These are phyloP conservation scores for Aricia artaxerxes DNA, from an alignment of 2,888 invertebrate genomes.

Conservation along the genomic window DNA sequence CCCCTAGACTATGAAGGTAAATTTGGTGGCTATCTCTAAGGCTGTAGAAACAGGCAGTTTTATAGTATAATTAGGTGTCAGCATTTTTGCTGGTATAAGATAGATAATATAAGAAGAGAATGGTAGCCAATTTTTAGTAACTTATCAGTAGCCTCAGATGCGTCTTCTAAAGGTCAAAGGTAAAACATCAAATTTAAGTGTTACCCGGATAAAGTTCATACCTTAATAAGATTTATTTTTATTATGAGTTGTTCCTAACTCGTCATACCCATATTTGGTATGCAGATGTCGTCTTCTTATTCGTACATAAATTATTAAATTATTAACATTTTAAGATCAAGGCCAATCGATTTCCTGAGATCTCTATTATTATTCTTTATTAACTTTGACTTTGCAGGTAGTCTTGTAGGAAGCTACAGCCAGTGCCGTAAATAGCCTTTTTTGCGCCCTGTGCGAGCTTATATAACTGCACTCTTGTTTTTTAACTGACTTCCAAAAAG, in stretches of 20 bases:
- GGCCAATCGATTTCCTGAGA: conserved; percentile 32
- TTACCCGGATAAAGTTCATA: background rate
- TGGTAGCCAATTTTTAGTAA: too few species aligned
- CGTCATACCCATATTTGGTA: conserved; percentile 3
- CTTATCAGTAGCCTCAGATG: background rate
- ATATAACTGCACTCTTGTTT: too few species aligned
- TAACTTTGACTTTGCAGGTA: background rate
- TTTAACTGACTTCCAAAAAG: too few species aligned
- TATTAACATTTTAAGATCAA: conserved; percentile 43
- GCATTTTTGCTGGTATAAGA: background rate
- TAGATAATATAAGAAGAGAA: too few species aligned
- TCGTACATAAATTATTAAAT: conserved; percentile 32
- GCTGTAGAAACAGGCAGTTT: background rate
- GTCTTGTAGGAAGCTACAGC: background rate
- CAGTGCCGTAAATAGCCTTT: too few species aligned
- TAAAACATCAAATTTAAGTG: background rate
- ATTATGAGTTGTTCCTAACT: background rate
- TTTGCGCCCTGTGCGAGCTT: too few species aligned
- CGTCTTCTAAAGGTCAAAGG: background rate
- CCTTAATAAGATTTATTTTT: background rate
- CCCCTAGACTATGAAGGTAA: background rate
- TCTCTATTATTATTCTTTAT: background rate
- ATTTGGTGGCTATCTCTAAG: background rate
- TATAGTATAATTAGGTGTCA: background rate
- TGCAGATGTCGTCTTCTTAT: background rate